These are phyloP conservation scores for Actinostola sp. DNA, from an alignment of 92 coral and sea anemone species.

Conservation along the genomic window DNA sequence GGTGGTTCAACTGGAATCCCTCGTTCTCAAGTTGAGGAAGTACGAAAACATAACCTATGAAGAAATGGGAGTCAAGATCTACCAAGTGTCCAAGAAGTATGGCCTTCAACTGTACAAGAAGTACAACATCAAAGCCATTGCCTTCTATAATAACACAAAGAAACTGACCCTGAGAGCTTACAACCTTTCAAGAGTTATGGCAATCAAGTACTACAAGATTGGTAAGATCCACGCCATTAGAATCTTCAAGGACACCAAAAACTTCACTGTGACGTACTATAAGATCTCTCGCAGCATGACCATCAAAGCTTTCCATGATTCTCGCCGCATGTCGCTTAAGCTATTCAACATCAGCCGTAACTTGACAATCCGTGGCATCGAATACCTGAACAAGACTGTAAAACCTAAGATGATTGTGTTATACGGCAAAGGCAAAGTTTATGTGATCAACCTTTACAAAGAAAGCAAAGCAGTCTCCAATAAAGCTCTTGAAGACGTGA, in stretches of 20 bases:
- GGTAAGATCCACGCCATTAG: constrained; percentile 63
- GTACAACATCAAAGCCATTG: constrained; percentile 55
- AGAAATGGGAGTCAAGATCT: constrained; percentile 59
- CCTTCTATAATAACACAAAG: constrained; percentile 66
- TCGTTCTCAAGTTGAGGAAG: constrained; percentile 60
- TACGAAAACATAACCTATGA: constrained; percentile 83
- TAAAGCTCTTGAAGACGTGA: constrained; percentile 46
- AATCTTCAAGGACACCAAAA: constrained; percentile 52
- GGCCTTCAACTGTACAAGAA: constrained; percentile 77
- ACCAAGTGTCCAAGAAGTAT: constrained; percentile 54
- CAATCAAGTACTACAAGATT: constrained; percentile 61
- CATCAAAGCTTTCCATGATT: constrained; percentile 50
- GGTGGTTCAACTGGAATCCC: constrained; percentile 32
- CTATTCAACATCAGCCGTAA: constrained; percentile 65
- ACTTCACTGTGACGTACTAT: constrained; percentile 61
- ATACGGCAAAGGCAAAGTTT: constrained; percentile 57
- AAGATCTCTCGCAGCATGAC: constrained; percentile 37
- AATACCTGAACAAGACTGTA: constrained; percentile 60
- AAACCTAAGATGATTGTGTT: constrained; percentile 55
- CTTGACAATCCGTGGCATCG: constrained; percentile 51
- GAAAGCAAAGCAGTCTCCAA: constrained; percentile 50
- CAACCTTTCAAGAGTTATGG: constrained; percentile 55
- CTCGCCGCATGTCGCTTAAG: constrained; percentile 54
- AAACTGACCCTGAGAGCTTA: constrained; percentile 60
- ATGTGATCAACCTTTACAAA: constrained; percentile 51